Conservation (phyloP, 1,140 invertebrate genomes). For the Micrasema minimum region DNA sequence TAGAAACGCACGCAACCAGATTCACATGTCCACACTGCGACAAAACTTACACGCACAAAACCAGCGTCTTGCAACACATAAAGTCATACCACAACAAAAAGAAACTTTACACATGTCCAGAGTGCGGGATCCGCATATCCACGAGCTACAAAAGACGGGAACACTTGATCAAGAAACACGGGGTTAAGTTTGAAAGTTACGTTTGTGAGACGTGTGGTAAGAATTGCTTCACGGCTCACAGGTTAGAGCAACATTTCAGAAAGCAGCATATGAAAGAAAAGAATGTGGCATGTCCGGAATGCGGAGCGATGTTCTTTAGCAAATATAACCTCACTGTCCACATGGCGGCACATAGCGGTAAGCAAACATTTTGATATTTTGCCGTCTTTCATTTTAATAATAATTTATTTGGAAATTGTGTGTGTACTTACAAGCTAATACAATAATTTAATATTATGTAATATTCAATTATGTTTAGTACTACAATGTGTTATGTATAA, state of each 20-base stretch:
- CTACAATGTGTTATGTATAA: too few species aligned
- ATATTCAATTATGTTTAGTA: too few species aligned
- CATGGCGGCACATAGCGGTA: not conserved
- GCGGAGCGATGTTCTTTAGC: not conserved
- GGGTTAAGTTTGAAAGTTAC: not conserved
- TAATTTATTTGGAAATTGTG: too few species aligned
- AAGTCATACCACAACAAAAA: not conserved
- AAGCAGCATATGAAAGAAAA: not conserved
- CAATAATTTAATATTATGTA: too few species aligned
- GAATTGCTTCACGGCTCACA: not conserved
- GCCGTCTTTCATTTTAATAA: too few species aligned
- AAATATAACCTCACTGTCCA: not conserved
- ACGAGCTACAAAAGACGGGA: not conserved
- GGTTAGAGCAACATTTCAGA: not conserved
- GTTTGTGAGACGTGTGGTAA: not conserved
- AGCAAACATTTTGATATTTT: not conserved
- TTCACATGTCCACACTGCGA: not conserved
- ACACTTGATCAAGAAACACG: conserved; percentile 7
- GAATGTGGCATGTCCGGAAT: conserved; percentile 1
- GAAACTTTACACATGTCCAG: not conserved
- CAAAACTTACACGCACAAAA: not conserved
- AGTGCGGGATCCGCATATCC: not conserved
- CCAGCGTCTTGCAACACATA: not conserved
- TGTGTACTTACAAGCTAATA: too few species aligned
- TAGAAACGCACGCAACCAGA: not conserved